Conservation (phyloP, 2,888 invertebrate genomes). For the Hemaris fuciformis region DNA sequence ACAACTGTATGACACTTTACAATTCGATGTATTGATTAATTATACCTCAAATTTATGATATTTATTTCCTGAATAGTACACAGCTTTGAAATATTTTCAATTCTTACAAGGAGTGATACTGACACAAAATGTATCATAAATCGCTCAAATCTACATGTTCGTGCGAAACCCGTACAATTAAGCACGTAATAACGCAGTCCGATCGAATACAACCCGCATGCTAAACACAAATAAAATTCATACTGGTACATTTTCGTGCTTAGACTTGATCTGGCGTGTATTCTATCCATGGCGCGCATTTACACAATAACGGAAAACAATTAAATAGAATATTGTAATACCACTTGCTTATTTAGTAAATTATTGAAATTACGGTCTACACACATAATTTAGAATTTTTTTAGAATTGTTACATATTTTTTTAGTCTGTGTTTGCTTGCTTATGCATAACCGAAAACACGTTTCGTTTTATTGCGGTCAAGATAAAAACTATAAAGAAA, state of each 20-base stretch:
- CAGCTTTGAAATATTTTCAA: no score
- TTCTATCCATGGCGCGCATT: constrained; percentile 9
- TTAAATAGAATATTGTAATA: constrained; percentile 1
- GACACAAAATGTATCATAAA: no score
- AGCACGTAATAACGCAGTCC: neutral
- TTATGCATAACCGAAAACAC: no score
- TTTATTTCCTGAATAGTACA: no score
- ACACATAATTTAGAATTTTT: neutral
- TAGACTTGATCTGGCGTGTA: neutral
- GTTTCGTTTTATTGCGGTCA: no score
- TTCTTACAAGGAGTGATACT: no score
- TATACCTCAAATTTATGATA: no score
- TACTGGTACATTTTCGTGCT: neutral
- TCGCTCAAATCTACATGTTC: neutral
- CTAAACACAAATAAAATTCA: neutral
- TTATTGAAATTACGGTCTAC: neutral
- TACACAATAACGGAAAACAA: constrained; percentile 12
- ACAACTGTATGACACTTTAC: no score
- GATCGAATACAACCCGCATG: neutral
- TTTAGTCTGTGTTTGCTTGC: neutral
- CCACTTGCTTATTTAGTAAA: neutral
- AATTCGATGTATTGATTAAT: no score
- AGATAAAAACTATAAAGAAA: neutral
- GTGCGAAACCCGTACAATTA: neutral
- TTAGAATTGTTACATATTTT: neutral